phyloP scores from a whole-genome alignment of 2,113 vertebrate genomes.

The Sphaerodactylus townsendi region DNA sequence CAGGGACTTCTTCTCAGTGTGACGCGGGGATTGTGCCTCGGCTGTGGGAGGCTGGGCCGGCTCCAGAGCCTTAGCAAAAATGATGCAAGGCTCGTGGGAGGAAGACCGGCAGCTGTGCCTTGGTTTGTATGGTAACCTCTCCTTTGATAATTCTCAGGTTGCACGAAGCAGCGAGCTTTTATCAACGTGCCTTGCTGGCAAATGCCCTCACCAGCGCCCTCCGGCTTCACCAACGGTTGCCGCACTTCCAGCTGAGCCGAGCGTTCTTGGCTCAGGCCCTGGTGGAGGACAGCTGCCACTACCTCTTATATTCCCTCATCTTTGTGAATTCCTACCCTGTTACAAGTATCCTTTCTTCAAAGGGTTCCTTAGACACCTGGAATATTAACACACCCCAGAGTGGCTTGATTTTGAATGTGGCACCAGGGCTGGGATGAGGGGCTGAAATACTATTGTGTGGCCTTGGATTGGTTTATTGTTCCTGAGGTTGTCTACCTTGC shows the following conservation, averaged over 20 bases:
- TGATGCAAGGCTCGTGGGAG: constrained; percentile 74
- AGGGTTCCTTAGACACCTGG: not conserved
- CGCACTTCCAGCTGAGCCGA: constrained; percentile 93
- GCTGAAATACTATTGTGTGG: not conserved
- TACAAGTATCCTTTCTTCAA: constrained; percentile 91
- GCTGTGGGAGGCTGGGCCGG: constrained; percentile 1
- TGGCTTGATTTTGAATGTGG: not conserved
- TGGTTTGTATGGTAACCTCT: constrained; percentile 65
- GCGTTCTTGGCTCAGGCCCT: constrained; percentile 92
- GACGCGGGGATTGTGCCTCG: constrained; percentile 1
- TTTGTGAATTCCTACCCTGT: constrained; percentile 98
- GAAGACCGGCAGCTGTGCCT: constrained; percentile 43
- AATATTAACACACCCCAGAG: not conserved
- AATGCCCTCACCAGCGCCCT: constrained; percentile 97
- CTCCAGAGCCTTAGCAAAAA: constrained; percentile 38
- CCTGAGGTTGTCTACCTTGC: not conserved
- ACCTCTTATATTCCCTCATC: constrained; percentile 96
- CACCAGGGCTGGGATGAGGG: not conserved
- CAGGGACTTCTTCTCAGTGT: constrained; percentile 5
- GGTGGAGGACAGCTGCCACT: constrained; percentile 97
- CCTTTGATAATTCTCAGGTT: constrained; percentile 81
- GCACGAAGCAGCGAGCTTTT: constrained; percentile 94
- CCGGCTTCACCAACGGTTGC: constrained; percentile 92
- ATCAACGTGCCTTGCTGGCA: constrained; percentile 94
- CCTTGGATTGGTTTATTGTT: not conserved